Base-by-base conservation (phyloP, 2,113 vertebrate genomes). In the Ceyx melanurus region DNA sequence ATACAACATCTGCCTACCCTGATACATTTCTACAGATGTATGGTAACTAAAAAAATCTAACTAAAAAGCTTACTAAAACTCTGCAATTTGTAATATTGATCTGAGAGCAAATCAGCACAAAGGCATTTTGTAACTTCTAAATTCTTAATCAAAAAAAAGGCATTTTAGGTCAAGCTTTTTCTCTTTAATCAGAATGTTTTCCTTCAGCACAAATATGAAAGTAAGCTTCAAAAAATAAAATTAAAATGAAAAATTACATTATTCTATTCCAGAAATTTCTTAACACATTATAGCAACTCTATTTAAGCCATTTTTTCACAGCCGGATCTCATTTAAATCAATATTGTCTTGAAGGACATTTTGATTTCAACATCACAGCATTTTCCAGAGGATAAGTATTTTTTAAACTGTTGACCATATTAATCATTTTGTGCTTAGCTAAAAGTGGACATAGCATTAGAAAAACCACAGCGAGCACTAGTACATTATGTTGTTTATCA, bases 291-390 rank as follows among this genome's bases (percentile, higher is more conserved):
- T 79, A 77, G 31, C 64, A 89, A 64, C 46, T 53, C 40, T 89
- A 71, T 74, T 87, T 80, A 94, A 92, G 40, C 9, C n/a, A 85
- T 89, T 95, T 95, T 95, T 86, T 92, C 87, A 93, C 37, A 88
- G 45, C 31, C 3, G 0, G 54, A 71, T 80, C 60, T 80, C 40
- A 71, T 92, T 92, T 60, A 92, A 93, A 93, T 87, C 78, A 93
- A 86, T 87, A 74, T 11, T 45, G 40, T 81, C 78, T 70, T 89
- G 82, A 82, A 92, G 46, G 65, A 83, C 4, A 1, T 85, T 95
- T 93, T 74, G 51, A 85, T 87, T 91, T 91, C 67, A 82, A 73
- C 43, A 88, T 88, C 79, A 88, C 53, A 85, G 64, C 23, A 61
- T 74, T 93, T 82, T 91, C 35, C 42, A 71, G 77, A 85, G 43